phyloP scores from a whole-genome alignment of 2,113 vertebrate species.

The Galeopterus variegatus region DNA sequence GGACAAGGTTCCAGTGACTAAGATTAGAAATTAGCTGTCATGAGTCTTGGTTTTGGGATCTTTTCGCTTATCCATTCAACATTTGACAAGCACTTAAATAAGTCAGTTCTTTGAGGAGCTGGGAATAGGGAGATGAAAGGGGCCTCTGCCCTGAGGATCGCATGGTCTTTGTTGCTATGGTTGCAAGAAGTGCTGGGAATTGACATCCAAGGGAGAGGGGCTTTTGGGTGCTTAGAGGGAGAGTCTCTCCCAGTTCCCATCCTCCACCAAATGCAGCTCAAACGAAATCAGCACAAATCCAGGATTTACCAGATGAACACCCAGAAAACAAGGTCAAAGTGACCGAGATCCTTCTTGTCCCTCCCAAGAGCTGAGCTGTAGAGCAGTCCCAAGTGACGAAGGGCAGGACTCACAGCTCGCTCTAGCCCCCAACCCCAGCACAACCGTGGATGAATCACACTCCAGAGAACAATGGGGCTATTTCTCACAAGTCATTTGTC shows the following conservation, averaged over 20 bases:
- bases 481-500: slow-evolving; percentile 80
- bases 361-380: background rate
- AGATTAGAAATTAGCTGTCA: background rate
- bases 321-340: background rate
- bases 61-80: background rate
- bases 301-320: slow-evolving; percentile 45
- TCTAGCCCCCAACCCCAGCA: background rate
- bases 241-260: background rate
- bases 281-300: slow-evolving; percentile 16
- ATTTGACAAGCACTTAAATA: background rate
- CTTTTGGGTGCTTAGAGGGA: background rate
- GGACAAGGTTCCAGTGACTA: background rate
- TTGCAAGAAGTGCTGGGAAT: background rate
- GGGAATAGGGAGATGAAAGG: background rate
- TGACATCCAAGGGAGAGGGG: background rate
- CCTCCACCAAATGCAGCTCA: background rate
- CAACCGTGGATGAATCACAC: slow-evolving; percentile 61
- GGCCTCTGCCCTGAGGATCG: background rate
- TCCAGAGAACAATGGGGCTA: slow-evolving; percentile 73
- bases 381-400: background rate
- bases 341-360: background rate
- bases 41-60: slow-evolving; percentile 5
- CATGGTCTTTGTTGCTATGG: background rate
- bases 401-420: background rate
- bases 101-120: background rate